Percentiles rank a stretch among this genome's conserved stretches.
phyloP scores from a whole-genome alignment of 2,888 invertebrate genomes.

The Parochlus steinenii region DNA sequence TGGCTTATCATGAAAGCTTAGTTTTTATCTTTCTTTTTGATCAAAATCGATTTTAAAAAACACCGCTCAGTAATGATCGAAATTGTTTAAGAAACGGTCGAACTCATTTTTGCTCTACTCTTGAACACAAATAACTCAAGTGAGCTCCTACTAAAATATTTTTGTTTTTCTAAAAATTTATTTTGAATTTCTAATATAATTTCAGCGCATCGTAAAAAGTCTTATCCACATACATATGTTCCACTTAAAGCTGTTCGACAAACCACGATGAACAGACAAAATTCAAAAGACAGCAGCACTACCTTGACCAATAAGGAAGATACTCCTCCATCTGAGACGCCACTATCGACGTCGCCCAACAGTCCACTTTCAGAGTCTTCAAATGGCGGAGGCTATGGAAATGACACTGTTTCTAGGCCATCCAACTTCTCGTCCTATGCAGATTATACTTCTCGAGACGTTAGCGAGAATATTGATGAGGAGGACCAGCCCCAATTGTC shows the following conservation, averaged over 20 bases:
- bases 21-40: too few relatives aligned
- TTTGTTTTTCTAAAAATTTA: conserved; percentile 1
- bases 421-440: conserved; percentile 11
- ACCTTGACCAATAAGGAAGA: conserved; percentile 2
- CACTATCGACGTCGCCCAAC: conserved; percentile 1
- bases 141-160: neutral
- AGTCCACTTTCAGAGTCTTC: conserved; percentile 11
- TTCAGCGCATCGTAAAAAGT: conserved; percentile 43
- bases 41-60: too few relatives aligned
- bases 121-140: neutral
- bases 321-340: conserved; percentile 6
- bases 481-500: conserved; percentile 30
- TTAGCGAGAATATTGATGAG: conserved; percentile 19
- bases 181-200: conserved; percentile 15
- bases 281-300: conserved; percentile 2
- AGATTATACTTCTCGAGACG: conserved; percentile 8
- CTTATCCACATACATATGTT: conserved; percentile 44
- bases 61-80: too few relatives aligned
- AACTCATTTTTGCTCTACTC: neutral
- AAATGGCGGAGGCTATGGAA: conserved; percentile 12
- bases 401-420: conserved; percentile 7
- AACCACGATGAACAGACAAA: conserved; percentile 11
- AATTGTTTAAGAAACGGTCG: neutral
- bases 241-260: conserved; percentile 12
- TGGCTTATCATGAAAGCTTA: too few relatives aligned